phyloP scores from a whole-genome alignment of 92 coral and sea anemone species.

The Siderastrea radians region DNA sequence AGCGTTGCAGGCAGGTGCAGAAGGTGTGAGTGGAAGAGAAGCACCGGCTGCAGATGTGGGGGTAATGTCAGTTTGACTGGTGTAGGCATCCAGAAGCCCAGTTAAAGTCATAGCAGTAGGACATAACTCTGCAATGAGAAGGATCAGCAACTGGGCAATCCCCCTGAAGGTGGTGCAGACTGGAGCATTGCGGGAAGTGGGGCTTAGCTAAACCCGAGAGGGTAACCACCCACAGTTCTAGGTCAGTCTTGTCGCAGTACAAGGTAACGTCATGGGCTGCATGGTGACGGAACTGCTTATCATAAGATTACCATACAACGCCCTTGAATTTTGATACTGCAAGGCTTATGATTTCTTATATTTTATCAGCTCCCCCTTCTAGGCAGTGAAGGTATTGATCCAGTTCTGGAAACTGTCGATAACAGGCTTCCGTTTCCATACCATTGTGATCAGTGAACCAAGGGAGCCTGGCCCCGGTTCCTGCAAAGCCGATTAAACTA shows the following conservation, averaged over 20 bases:
- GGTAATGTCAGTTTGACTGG: neutral
- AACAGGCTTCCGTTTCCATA: neutral
- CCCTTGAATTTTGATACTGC: neutral
- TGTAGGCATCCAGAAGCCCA: neutral
- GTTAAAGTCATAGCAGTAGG: neutral
- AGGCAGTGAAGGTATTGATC: neutral
- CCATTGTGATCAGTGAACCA: neutral
- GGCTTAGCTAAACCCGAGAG: neutral
- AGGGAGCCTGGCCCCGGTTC: neutral
- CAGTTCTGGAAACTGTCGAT: neutral
- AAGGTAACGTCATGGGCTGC: neutral
- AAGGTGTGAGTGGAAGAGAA: neutral
- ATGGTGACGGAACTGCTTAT: neutral
- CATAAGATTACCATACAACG: neutral
- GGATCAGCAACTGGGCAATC: constrained; percentile 13
- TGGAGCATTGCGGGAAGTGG: neutral
- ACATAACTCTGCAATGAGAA: neutral
- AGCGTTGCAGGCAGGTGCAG: neutral
- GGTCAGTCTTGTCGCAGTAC: neutral
- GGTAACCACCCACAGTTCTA: neutral
- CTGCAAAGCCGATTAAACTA: too few relatives aligned
- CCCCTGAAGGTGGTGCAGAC: neutral
- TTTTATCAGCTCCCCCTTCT: neutral
- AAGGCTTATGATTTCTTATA: neutral
- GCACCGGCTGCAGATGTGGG: neutral